Base-by-base conservation (phyloP, 1,140 invertebrate genomes). In the Philopotamus ludificatus region DNA sequence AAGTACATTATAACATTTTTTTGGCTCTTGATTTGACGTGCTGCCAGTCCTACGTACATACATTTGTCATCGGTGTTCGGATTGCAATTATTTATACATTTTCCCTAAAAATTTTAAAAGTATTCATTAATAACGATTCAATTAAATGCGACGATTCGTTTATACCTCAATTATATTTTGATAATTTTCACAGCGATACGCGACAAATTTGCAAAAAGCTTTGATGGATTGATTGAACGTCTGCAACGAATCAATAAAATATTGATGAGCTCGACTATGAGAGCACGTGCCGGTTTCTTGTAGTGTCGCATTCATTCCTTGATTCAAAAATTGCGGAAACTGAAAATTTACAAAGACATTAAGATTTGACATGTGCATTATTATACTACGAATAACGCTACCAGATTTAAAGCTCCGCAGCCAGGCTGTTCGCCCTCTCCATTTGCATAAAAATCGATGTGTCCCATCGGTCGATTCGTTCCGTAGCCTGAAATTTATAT, bases 401-500 rank as follows among this genome's bases (percentile, higher is more conserved):
- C 65, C 65, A 66, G 54, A 39, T 55, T 66, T 12, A 66, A 28
- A 26, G 65, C 47, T 3, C 65, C 65, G 21, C 65, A 66, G 26
- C 65, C 65, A 4, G 65, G 65, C 45, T 66, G 65, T 7, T 61
- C 58, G 16, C 57, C 65, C 45, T 66, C 65, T 0, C 57, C 50
- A 54, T 66, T 66, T 18, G 65, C 65, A 55, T 61, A 66, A 51
- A 66, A 66, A 55, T 66, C 65, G n/a, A 61, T 25, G 45, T 66
- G 65, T 4, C 65, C 65, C 65, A 66, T 66, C n/a, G 65, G 65
- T 3, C 50, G 47, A 45, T 45, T 66, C 2, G 65, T 66, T 1
- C 65, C 65, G 34, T 66, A 66, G 3, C 65, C 65, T 66, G 53
- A 44, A 41, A 53, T 25, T 10, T 10, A 22, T 9, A 22, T 53